Conservation (phyloP, 2,113 vertebrate species). For the Burhinus oedicnemus region DNA sequence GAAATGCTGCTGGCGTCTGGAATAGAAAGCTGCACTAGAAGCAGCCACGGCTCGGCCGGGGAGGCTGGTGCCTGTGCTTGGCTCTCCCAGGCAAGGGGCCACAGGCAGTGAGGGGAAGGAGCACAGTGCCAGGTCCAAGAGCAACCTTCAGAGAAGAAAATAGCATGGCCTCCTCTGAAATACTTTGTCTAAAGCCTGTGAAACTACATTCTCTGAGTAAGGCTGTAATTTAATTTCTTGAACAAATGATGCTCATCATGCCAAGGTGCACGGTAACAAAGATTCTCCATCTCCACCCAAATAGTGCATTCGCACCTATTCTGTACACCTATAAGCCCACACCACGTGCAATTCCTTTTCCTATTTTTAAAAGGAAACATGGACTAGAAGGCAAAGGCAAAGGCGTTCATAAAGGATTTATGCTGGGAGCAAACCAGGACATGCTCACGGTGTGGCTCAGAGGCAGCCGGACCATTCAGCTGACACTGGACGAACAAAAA, state of each 20-base stretch:
- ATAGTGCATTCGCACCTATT: fast-evolving
- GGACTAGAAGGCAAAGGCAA: neutral
- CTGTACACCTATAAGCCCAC: neutral
- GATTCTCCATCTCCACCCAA: neutral
- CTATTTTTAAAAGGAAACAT: neutral
- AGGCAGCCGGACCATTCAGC: neutral
- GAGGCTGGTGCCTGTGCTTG: neutral
- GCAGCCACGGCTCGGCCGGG: neutral
- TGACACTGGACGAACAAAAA: neutral
- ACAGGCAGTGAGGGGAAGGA: fast-evolving
- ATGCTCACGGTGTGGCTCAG: fast-evolving
- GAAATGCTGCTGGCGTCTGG: neutral
- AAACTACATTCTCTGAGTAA: neutral
- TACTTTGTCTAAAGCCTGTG: neutral
- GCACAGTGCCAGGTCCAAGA: neutral
- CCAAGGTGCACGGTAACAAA: too few species aligned
- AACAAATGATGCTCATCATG: neutral
- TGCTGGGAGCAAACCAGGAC: neutral
- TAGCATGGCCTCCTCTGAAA: neutral
- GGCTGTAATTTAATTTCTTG: neutral
- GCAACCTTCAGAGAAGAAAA: neutral
- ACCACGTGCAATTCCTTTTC: neutral
- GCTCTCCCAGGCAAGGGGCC: neutral
- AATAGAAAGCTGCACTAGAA: neutral
- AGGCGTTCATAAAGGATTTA: neutral